phyloP scores from a whole-genome alignment of 1,140 invertebrate species.

The Nephila pilipes region DNA sequence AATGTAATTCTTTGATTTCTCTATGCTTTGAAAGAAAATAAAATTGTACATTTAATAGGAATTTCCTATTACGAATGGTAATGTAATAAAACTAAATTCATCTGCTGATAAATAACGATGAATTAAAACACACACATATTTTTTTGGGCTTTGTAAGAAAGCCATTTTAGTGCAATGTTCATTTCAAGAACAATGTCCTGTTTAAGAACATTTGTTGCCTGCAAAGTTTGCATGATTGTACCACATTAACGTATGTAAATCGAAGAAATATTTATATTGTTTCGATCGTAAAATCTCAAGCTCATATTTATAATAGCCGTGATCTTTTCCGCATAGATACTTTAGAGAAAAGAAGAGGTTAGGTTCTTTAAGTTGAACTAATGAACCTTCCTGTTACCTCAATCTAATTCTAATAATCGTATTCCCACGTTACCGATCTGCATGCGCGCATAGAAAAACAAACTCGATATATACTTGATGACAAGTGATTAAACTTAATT shows the following conservation, averaged over 20 bases:
- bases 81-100: too few species aligned
- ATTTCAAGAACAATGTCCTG: background rate
- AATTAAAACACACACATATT: too few species aligned
- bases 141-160: background rate
- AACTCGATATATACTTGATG: slow-evolving; percentile 22
- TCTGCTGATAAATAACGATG: too few species aligned
- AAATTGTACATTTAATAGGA: too few species aligned
- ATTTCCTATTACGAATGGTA: too few species aligned
- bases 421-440: slow-evolving; percentile 53
- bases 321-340: background rate
- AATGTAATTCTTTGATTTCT: too few species aligned
- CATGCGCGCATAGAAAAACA: background rate
- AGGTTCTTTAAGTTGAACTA: background rate
- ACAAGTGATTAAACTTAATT: background rate
- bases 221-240: background rate
- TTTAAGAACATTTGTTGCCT: background rate
- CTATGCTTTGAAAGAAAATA: too few species aligned
- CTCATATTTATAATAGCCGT: background rate
- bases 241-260: background rate
- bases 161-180: background rate
- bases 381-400: slow-evolving; percentile 25
- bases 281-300: background rate
- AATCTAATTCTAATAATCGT: background rate
- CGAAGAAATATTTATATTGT: background rate
- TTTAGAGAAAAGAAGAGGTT: background rate